Evolutionary conservation across 2,797 vertebrate species (phyloP), one percentile per base, ranked within the genome.

Genomic region (Tachyglossus aculeatus): DNA sequence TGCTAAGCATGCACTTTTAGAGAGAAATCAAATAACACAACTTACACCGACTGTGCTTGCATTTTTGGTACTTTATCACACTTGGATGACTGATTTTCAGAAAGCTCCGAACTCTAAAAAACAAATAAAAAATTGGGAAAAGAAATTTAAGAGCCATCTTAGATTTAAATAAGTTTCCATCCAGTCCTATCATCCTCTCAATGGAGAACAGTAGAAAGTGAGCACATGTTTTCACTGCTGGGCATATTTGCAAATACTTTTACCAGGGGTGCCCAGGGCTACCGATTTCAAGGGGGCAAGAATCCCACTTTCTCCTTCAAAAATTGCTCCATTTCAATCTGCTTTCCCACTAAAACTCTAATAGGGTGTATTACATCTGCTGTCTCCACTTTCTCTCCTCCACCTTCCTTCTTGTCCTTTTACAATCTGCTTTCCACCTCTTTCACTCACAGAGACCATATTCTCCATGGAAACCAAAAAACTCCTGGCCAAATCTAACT

Each of bases 41-140:
- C 9, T 70, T 34, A 5, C 6, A 67, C 12, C 40, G 5, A 48
- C 25, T 34, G 8, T 80, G 87, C 92, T 93, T 90, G 88, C 92
- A 65, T 82, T 75, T 86, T 82, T 6, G 78, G 73, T 34, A 33
- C 78, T 58, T 53, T 83, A 37, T 45, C 63, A 70, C 53, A 68
- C 62, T 61, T 41, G 6, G 78, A 79, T 27, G 76, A 32, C 12
- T 64, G 53, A 38, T 64, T 4, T 68, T 29, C 82, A 64, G 73
- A 77, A 77, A 31, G 50, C 38, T 74, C 38, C 25, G 44, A 71
- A 70, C 14, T 66, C 92, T 93, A 66, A 59, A 64, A 69, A 44
- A 57, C 40, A 25, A 53, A 32, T 47, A 62, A 29, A 44, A 6
- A 29, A 5, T n/a, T n/a, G n/a, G n/a, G n/a, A n/a, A 18, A 39